phyloP scores from a whole-genome alignment of 2,113 vertebrate genomes.

The Scopus umbretta region DNA sequence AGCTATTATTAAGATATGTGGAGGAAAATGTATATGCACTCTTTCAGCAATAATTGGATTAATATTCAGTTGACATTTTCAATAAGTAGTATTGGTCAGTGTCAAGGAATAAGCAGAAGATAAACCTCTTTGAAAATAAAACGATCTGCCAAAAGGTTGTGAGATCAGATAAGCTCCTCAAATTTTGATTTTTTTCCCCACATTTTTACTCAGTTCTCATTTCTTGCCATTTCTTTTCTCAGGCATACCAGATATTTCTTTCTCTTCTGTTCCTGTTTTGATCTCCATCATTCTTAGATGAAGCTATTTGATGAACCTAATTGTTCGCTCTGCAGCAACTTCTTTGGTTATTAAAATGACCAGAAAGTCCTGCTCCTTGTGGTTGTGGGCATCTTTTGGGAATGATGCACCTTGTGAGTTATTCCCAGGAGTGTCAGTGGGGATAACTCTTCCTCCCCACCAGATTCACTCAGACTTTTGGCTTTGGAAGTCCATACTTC shows the following conservation, averaged over 20 bases:
- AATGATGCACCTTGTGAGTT: not conserved
- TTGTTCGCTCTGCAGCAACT: not conserved
- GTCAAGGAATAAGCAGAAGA: not conserved
- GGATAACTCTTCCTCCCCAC: not conserved
- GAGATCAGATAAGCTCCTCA: not conserved
- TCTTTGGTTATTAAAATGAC: not conserved
- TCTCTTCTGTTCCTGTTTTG: not conserved
- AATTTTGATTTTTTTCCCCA: not conserved
- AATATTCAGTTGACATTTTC: not conserved
- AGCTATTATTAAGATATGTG: not conserved
- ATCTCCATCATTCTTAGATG: not conserved
- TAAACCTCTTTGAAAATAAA: not conserved
- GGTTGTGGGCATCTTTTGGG: not conserved
- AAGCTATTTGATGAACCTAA: not conserved
- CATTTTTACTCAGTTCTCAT: not conserved
- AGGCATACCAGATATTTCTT: not conserved
- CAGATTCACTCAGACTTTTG: not conserved
- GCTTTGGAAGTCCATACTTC: not conserved
- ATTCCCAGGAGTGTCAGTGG: not conserved
- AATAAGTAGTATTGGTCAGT: not conserved
- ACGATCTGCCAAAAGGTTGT: not conserved
- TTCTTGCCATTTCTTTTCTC: not conserved
- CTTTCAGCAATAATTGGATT: not conserved
- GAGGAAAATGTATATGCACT: not conserved
- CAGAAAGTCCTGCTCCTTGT: not conserved